Evolutionary conservation across 2,888 invertebrate genomes (phyloP).

Genomic region (Atherix ibis): DNA sequence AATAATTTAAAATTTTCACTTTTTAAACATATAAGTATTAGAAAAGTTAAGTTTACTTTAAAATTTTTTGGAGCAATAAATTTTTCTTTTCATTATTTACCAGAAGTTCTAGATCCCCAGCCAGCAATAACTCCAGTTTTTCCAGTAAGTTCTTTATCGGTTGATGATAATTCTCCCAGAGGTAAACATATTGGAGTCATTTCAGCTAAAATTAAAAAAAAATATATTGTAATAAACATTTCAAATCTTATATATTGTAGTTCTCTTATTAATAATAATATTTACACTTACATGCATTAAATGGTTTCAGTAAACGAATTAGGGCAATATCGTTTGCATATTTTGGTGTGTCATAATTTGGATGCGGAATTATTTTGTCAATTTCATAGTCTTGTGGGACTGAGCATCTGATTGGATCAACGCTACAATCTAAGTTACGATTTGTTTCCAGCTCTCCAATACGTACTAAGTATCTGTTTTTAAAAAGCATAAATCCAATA

Average conservation of each 20-base stretch:
- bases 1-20: not conserved
- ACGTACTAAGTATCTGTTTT: slow-evolving; percentile 38
- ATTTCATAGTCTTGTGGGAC: slow-evolving; percentile 38
- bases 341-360: slow-evolving; percentile 33
- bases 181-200: slow-evolving; percentile 39
- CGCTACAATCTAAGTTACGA: slow-evolving; percentile 33
- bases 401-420: slow-evolving; percentile 25
- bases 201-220: slow-evolving; percentile 15
- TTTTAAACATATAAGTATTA: too few species aligned
- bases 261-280: not conserved
- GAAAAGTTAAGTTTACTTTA: too few species aligned
- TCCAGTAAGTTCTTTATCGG: slow-evolving; percentile 29
- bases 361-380: slow-evolving; percentile 36
- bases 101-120: slow-evolving; percentile 53
- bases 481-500: too few species aligned
- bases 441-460: slow-evolving; percentile 44
- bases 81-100: slow-evolving; percentile 22
- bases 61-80: not conserved
- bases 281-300: slow-evolving; percentile 18
- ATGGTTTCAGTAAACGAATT: slow-evolving; percentile 31
- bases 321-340: slow-evolving; percentile 44
- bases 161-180: slow-evolving; percentile 17
- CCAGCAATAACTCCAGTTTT: slow-evolving; percentile 48
- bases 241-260: slow-evolving; percentile 1
- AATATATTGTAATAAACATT: not conserved